Percentiles rank a stretch among this genome's conserved stretches.
These are phyloP conservation scores for Agrilus planipennis DNA, from an alignment of 1,140 invertebrate genomes.

Conservation along the genomic window DNA sequence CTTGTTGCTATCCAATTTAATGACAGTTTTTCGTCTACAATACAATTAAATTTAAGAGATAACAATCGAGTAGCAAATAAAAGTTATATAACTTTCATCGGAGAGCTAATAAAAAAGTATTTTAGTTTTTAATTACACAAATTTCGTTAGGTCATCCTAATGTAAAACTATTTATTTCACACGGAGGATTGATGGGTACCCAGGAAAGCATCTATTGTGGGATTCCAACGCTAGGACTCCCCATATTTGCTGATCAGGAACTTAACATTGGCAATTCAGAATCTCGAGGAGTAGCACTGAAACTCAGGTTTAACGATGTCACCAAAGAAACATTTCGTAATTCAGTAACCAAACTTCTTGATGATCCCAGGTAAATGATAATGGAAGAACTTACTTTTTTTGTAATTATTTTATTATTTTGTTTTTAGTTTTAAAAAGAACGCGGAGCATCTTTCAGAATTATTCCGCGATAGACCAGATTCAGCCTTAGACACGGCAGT, in stretches of 20 bases:
- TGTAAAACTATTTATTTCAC: constrained; percentile 39
- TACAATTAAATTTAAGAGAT: too few relatives aligned
- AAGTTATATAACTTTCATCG: too few relatives aligned
- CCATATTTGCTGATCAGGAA: constrained; percentile 34
- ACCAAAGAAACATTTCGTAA: constrained; percentile 23
- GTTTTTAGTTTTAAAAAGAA: neutral
- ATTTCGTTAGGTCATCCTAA: constrained; percentile 32
- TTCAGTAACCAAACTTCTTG: constrained; percentile 24
- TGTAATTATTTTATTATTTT: neutral
- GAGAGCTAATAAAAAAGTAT: too few relatives aligned
- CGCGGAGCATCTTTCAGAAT: constrained; percentile 1
- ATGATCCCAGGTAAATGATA: constrained; percentile 23
- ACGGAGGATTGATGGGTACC: constrained; percentile 19
- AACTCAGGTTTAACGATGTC: constrained; percentile 27
- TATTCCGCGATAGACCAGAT: constrained; percentile 8
- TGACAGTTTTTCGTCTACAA: too few relatives aligned
- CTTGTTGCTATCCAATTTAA: too few relatives aligned
- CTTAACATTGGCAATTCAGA: constrained; percentile 10
- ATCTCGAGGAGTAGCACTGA: constrained; percentile 27
- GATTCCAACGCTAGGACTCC: constrained; percentile 41
- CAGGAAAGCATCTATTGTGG: constrained; percentile 39
- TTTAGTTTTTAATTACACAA: neutral
- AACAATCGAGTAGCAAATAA: too few relatives aligned
- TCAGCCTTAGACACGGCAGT: constrained; percentile 20
- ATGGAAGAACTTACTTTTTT: neutral